phyloP scores from a whole-genome alignment of 2,888 invertebrate genomes.

The Timema podura region DNA sequence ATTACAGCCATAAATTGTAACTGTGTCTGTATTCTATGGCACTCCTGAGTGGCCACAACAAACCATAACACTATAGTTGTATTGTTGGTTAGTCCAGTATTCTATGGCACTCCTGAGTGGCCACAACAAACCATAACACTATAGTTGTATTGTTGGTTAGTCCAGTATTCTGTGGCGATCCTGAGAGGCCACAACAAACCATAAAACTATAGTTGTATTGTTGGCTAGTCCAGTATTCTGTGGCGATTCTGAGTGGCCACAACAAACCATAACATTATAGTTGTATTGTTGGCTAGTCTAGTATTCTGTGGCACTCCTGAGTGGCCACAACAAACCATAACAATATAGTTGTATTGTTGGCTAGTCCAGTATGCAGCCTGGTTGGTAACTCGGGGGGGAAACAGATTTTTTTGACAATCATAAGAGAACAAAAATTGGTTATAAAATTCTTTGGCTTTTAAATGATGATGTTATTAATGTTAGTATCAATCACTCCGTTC shows the following conservation, averaged over 20 bases:
- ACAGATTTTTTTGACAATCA: neutral
- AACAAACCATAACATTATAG: conserved; percentile 12
- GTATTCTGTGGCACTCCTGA: conserved; percentile 6
- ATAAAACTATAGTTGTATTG: conserved; percentile 14
- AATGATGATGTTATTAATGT: neutral
- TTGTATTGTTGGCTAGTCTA: conserved; percentile 5
- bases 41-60: conserved; percentile 11
- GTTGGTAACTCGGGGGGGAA: neutral
- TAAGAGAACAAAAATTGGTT: neutral
- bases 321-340: conserved; percentile 11
- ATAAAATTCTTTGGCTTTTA: conserved; percentile 9
- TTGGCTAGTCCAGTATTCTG: no score
- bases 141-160: conserved; percentile 10
- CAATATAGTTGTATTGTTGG: neutral
- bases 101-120: conserved; percentile 10
- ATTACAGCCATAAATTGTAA: no score
- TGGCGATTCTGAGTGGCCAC: conserved; percentile 6
- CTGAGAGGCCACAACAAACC: conserved; percentile 7
- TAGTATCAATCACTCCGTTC: no score
- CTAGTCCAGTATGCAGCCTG: conserved; percentile 8
- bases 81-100: no score
- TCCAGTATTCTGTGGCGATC: no score
- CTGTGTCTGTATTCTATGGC: no score
- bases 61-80: conserved; percentile 11
- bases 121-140: conserved; percentile 4